phyloP scores from a whole-genome alignment of 2,888 invertebrate species.

The Invenusta paracnida region DNA sequence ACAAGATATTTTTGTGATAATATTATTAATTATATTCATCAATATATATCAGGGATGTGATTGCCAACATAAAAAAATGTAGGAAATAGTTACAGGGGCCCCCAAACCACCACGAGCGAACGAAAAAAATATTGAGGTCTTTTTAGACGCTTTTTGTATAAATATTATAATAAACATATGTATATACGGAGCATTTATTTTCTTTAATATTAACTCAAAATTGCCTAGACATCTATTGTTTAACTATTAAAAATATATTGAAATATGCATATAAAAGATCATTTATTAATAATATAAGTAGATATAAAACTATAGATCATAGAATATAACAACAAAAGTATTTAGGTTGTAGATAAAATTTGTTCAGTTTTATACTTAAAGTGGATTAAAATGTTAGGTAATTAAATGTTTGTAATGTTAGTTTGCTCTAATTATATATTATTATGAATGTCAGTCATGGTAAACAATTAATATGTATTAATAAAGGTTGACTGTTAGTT shows the following conservation, averaged over 20 bases:
- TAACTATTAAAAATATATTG: neutral
- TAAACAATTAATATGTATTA: no score
- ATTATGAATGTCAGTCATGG: no score
- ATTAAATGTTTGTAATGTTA: neutral
- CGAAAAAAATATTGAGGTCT: no score
- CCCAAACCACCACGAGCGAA: neutral
- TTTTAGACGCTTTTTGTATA: neutral
- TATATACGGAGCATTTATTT: no score
- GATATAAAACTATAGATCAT: neutral
- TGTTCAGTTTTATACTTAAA: neutral
- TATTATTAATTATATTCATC: no score
- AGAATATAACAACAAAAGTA: neutral
- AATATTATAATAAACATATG: neutral
- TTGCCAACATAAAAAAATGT: neutral
- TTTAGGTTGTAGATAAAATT: neutral
- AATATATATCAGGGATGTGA: neutral
- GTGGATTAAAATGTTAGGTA: neutral
- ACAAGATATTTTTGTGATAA: no score
- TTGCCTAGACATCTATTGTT: neutral
- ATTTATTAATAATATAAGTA: neutral
- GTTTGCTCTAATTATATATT: neutral
- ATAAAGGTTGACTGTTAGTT: neutral
- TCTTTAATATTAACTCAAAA: neutral
- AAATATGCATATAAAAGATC: neutral
- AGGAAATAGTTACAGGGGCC: neutral